phyloP scores from a whole-genome alignment of 2,888 invertebrate genomes.

The Drosophila testacea region DNA sequence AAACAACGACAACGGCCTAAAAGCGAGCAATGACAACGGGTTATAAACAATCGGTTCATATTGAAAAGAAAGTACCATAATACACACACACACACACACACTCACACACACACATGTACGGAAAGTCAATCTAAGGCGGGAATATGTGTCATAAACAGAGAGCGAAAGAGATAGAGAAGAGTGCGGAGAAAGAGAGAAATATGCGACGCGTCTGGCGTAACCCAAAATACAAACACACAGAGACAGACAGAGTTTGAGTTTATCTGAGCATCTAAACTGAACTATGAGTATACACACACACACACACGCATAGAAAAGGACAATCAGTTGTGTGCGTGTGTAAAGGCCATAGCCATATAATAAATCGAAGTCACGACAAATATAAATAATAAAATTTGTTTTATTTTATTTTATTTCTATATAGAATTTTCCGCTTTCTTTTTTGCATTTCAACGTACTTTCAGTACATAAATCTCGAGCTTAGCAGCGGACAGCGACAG shows the following conservation, averaged over 20 bases:
- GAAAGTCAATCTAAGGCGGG: constrained; percentile 28
- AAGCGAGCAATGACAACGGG: constrained; percentile 49
- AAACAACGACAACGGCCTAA: constrained; percentile 7
- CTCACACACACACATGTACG: constrained; percentile 11
- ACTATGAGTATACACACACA: constrained; percentile 34
- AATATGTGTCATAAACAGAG: constrained; percentile 51
- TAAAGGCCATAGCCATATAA: constrained; percentile 55
- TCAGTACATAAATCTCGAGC: constrained; percentile 76
- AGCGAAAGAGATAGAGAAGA: background rate
- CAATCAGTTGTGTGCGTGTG: constrained; percentile 29
- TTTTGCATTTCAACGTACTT: constrained; percentile 76
- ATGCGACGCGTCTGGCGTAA: constrained; percentile 64
- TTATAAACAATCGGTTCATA: constrained; percentile 60
- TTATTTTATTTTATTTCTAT: constrained; percentile 65
- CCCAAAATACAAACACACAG: constrained; percentile 14
- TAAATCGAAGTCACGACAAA: constrained; percentile 79
- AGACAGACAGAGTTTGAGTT: constrained; percentile 32
- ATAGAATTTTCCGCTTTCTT: constrained; percentile 36
- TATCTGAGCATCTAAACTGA: constrained; percentile 63
- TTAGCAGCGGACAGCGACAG: constrained; percentile 64
- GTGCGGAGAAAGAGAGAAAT: constrained; percentile 10
- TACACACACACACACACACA: constrained; percentile 27
- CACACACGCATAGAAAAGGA: background rate
- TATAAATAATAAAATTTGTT: constrained; percentile 76
- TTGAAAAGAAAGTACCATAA: constrained; percentile 59